phyloP scores from a whole-genome alignment of 2,797 vertebrate genomes.

The Synanceia verrucosa region DNA sequence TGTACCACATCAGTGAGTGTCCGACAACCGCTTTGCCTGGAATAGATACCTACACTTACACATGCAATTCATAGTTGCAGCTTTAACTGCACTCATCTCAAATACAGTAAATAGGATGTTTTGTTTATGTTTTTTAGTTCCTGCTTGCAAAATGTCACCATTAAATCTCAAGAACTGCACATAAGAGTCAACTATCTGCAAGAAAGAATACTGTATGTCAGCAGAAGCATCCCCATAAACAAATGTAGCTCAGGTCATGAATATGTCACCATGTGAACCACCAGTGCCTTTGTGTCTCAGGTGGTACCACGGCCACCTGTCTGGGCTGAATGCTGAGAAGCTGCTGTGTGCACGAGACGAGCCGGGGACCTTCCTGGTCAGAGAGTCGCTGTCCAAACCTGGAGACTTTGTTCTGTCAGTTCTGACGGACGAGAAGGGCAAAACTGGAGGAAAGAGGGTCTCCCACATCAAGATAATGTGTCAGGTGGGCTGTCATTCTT shows the following conservation, averaged over 20 bases:
- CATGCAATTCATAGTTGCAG: neutral
- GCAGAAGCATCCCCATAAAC: neutral
- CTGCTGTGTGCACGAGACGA: conserved; percentile 86
- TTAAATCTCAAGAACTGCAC: neutral
- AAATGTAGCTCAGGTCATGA: neutral
- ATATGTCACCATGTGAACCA: neutral
- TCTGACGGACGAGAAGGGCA: conserved; percentile 85
- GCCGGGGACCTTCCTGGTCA: conserved; percentile 92
- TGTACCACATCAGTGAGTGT: conserved; percentile 16
- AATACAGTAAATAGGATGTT: neutral
- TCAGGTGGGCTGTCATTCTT: conserved; percentile 82
- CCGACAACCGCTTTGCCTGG: neutral
- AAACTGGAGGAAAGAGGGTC: conserved; percentile 80
- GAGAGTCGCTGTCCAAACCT: conserved; percentile 96
- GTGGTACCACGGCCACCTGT: conserved; percentile 97
- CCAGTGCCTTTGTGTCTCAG: conserved; percentile 68
- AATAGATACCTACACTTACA: conserved; percentile 5
- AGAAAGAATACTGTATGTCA: neutral
- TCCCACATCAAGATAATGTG: conserved; percentile 96
- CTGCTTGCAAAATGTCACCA: neutral
- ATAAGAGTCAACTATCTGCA: no score
- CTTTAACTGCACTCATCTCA: neutral
- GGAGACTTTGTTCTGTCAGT: conserved; percentile 95
- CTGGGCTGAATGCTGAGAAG: conserved; percentile 90
- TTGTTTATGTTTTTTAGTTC: neutral